Base-by-base conservation (phyloP, 2,797 vertebrate species). In the Tenualosa ilisha region DNA sequence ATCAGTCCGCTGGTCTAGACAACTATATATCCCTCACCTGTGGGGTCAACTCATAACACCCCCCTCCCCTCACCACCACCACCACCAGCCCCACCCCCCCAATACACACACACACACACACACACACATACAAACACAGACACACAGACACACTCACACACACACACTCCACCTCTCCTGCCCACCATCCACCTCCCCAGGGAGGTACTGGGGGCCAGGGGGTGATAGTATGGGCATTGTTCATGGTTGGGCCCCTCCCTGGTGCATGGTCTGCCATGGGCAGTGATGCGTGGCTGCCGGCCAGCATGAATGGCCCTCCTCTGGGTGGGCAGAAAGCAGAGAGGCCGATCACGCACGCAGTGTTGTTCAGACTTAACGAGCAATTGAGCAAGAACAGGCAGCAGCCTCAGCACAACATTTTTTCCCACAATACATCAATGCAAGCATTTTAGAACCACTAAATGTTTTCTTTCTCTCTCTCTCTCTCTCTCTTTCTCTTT, bases 351-450 rank as follows among this genome's bases (percentile, higher is more conserved):
- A 68, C 59, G 59, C 59, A 68, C 63, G 63, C 24, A 31, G 63
- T 68, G 63, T 68, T 68, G 63, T 68, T 68, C 63, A 31, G 11
- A 68, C 8, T 68, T 68, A 68, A 68, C 63, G 24, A 26, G 63
- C 63, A 68, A 68, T 68, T 68, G 63, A 68, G 63, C 63, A 68
- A 31, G 63, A 68, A 68, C 63, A 68, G 63, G 26, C 24, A 68
- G 63, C 63, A 68, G 63, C 63, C 24, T 68, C 63, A 68, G 63
- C 11, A 2, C 63, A 68, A 68, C 63, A 31, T 31, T 68, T 68
- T 68, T 68, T 61, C 63, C 63, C 63, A 68, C 63, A 68, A 68
- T 68, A 26, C 63, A 68, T 31, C 63, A 31, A 68, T 68, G 72
- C 12, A 40, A 84, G 31, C 13, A 8, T 53, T 81, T 5, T 68